Evolutionary conservation across 2,797 vertebrate genomes (phyloP), one percentile per base, ranked within the genome.

Genomic region (Lutjanus campechanus): DNA sequence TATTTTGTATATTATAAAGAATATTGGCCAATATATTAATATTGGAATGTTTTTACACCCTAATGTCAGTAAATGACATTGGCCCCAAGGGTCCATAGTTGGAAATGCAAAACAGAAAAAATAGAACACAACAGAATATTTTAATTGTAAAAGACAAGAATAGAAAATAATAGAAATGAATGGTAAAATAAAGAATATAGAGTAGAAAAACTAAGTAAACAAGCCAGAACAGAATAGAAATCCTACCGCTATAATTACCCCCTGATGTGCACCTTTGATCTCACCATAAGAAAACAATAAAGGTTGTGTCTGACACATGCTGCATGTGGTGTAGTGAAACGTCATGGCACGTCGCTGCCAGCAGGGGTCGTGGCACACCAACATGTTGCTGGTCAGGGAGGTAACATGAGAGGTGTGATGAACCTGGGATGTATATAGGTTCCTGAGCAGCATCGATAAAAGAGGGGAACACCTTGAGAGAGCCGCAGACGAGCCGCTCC

Each of bases 401-500:
- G 74, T 88, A 83, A 83, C 84, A 22, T 72, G 69, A 85, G 89
- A 91, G 90, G 90, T 90, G 91, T 79, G 90, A 91, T 81, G 81
- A 81, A 93, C 92, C 90, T 87, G 91, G 88, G 86, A 81, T 87
- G 89, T 47, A 19, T 58, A 50, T 8, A 73, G 79, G 55, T 85
- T 84, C 85, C 66, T 19, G 76, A 77, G 12, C 85, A 62, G 88
- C 85, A 83, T 78, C 85, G 88, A 88, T 85, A 89, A 77, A 89
- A 82, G 64, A 71, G 77, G 88, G 91, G 84, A 86, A 90, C 90
- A 93, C 91, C 89, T 93, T 89, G 81, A 88, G 66, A 74, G 80
- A 77, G 59, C 40, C 61, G 84, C 91, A 86, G 86, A 88, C 76
- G 68, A 76, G 70, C 51, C 83, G 80, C 70, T 40, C 63, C 69